Evolutionary conservation across 2,888 invertebrate genomes (phyloP).

Genomic region (Tachina lurida): DNA sequence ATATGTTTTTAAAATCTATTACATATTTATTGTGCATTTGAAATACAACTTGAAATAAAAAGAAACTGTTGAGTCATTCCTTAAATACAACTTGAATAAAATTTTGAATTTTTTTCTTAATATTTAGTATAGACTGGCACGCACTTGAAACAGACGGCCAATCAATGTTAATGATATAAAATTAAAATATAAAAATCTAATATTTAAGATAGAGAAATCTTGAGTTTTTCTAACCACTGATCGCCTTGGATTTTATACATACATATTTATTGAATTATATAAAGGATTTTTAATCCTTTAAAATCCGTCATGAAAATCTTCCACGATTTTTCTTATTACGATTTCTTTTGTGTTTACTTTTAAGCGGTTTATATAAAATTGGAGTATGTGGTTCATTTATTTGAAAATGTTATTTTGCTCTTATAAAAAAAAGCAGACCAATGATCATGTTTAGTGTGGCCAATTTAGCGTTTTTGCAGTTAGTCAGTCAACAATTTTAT

Average conservation of each 20-base stretch:
- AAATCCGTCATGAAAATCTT: background rate
- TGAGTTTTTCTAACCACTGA: background rate
- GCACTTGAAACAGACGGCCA: background rate
- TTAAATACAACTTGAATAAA: slow-evolving; percentile 9
- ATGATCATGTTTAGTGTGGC: too few relatives aligned
- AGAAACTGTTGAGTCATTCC: slow-evolving; percentile 29
- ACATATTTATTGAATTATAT: background rate
- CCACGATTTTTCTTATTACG: background rate
- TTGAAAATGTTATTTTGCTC: too few relatives aligned
- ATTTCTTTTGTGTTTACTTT: background rate
- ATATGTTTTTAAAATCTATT: background rate
- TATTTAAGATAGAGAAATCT: background rate
- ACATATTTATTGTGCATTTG: background rate
- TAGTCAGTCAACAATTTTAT: too few relatives aligned
- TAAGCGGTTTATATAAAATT: slow-evolving; percentile 11
- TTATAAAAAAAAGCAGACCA: too few relatives aligned
- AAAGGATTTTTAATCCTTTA: slow-evolving; percentile 8
- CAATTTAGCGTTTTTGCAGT: too few relatives aligned
- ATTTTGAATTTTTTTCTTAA: background rate
- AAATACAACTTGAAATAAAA: background rate
- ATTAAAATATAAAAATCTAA: background rate
- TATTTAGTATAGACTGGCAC: background rate
- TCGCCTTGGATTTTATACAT: background rate
- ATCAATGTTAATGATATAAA: background rate
- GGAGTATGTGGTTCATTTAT: background rate